A percentile compares a stretch with the other conserved stretches of the same genome.
Evolutionary conservation across 2,888 invertebrate species (phyloP).

Genomic region (Parnassius orleans): DNA sequence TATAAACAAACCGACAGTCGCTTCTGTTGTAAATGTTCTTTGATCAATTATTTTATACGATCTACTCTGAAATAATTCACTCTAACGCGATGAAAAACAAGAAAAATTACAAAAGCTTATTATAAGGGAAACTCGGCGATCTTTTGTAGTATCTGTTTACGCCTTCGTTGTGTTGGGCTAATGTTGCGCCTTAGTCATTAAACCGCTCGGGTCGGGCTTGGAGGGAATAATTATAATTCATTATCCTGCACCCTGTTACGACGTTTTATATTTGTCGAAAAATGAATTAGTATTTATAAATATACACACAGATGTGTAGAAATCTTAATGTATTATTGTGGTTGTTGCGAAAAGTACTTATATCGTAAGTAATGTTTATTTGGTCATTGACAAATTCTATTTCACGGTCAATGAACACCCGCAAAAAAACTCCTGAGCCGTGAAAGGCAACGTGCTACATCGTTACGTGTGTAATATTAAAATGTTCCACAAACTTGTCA

Average conservation of each 20-base stretch:
- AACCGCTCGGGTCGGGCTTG: conserved; percentile 51
- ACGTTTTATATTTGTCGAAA: conserved; percentile 37
- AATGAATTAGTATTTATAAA: too few species aligned
- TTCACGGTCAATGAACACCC: conserved; percentile 45
- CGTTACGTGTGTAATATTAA: conserved; percentile 36
- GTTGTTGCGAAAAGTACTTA: too few species aligned
- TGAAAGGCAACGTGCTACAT: conserved; percentile 29
- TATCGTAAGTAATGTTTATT: conserved; percentile 1
- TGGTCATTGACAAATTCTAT: conserved; percentile 38
- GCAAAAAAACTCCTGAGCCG: conserved; percentile 33
- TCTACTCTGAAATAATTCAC: neutral
- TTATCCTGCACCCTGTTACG: conserved; percentile 57
- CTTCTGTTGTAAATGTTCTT: conserved; percentile 36
- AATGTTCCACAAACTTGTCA: conserved; percentile 16
- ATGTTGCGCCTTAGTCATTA: conserved; percentile 72
- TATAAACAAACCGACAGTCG: conserved; percentile 30
- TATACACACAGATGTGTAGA: too few species aligned
- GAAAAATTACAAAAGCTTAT: conserved; percentile 48
- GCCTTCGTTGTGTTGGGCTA: conserved; percentile 71
- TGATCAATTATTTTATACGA: conserved; percentile 25
- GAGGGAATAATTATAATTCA: conserved; percentile 70
- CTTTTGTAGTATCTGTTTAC: conserved; percentile 71
- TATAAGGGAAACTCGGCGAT: conserved; percentile 55
- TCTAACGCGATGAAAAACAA: conserved; percentile 32
- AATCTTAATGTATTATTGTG: too few species aligned